phyloP scores from a whole-genome alignment of 1,140 invertebrate genomes.

The Ptiloglossa arizonensis region DNA sequence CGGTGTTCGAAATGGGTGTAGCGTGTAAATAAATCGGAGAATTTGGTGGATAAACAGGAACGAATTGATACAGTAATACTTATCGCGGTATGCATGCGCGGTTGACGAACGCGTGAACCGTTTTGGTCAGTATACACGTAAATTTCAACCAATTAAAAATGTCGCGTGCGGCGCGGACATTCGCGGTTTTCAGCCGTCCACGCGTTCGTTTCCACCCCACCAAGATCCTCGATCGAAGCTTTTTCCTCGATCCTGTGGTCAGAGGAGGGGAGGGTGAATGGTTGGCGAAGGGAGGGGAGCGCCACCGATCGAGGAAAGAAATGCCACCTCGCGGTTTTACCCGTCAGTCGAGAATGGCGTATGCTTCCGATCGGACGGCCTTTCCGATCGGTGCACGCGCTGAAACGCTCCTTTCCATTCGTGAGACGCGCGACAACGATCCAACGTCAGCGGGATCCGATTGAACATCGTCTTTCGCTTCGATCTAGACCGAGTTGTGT shows the following conservation, averaged over 20 bases:
- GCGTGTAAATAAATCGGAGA: too few relatives aligned
- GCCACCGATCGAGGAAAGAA: slow-evolving; percentile 26
- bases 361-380: slow-evolving; percentile 51
- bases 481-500: background rate
- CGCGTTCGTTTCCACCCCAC: background rate
- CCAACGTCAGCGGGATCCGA: background rate
- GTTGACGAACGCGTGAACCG: too few relatives aligned
- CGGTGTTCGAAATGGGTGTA: too few relatives aligned
- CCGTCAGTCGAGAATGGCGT: slow-evolving; percentile 64
- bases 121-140: background rate
- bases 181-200: background rate
- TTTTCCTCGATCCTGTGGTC: slow-evolving; percentile 28
- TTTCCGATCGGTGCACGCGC: slow-evolving; percentile 33
- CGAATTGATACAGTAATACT: too few relatives aligned
- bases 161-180: slow-evolving; percentile 7
- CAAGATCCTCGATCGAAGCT: background rate
- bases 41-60: too few relatives aligned
- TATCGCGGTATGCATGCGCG: too few relatives aligned
- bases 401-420: background rate
- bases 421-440: background rate
- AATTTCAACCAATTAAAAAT: background rate
- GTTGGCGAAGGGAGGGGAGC: slow-evolving; percentile 1
- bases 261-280: too few relatives aligned
- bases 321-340: slow-evolving; percentile 40
- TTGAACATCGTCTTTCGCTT: background rate